Evolutionary conservation across 2,797 vertebrate species (phyloP), one percentile per base, ranked within the genome.

Genomic region (Threskiornis aethiopicus): DNA sequence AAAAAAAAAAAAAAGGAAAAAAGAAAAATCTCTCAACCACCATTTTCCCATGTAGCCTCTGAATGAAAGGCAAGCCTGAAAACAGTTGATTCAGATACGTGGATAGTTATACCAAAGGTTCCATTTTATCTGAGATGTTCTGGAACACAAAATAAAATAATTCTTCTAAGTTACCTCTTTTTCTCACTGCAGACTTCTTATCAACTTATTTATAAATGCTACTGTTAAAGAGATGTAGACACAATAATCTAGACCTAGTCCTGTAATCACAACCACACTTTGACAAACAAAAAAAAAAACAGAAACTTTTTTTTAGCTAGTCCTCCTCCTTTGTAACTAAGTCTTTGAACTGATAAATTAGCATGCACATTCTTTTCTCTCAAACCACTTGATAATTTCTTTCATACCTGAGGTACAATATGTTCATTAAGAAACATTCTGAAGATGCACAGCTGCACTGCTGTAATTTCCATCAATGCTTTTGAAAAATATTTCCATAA

Each of bases 341-440:
- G 84, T 44, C 91, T 97, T 93, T 95, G 79, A 96, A 91, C 78
- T 24, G 66, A 92, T 39, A 88, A 92, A 89, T 92, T 54, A 95
- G 44, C 39, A 95, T 75, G 75, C 62, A 78, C 75, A 79, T 95
- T 96, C 85, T 90, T 93, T 92, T 90, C 66, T 89, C 58, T 77
- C 86, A 97, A 97, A 84, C 46, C 71, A 84, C 80, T 89, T 77
- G 79, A 67, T 91, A 89, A 96, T 94, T 93, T 81, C 89, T 87
- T 81, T 90, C 90, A 88, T 89, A 96, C 75, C 94, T 93, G 87
- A 94, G 59, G 81, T 92, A 93, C 79, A 89, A 84, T 81, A 81
- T 18, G 57, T 90, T 96, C 88, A 91, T 95, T 96, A 95, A 78
- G 89, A 92, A 95, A 46, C 67, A 91, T 87, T 94, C 84, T 95